A percentile compares a stretch with the other conserved stretches of the same genome.
Conservation (phyloP, 2,113 vertebrate species). For the Macquaria ambigua region DNA sequence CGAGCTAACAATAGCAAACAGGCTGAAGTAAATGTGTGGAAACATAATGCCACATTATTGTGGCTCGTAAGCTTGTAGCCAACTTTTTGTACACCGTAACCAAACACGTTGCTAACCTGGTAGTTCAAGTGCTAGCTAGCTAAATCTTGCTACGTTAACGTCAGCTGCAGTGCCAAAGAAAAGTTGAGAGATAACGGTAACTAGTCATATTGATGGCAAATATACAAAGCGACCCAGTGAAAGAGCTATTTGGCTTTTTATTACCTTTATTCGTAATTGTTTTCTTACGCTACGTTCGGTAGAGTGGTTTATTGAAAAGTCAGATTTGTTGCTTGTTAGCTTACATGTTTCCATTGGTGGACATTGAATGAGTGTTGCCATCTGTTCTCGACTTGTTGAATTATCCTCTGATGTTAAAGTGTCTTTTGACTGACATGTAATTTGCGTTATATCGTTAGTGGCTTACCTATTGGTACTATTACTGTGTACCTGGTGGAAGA, state of each 20-base stretch:
- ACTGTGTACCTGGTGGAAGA: not conserved
- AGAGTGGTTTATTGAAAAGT: not conserved
- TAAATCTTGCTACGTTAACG: constrained; percentile 13
- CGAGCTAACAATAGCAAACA: not conserved
- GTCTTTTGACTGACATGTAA: not conserved
- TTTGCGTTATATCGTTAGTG: not conserved
- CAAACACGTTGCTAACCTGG: constrained; percentile 5
- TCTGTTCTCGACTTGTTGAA: not conserved
- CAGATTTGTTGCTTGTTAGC: not conserved
- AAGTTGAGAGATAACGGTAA: not conserved
- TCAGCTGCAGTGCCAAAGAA: not conserved
- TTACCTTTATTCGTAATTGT: not conserved
- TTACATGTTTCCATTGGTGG: not conserved
- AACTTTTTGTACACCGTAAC: not conserved
- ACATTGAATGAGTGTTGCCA: constrained; percentile 10
- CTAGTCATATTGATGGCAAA: rapidly evolving
- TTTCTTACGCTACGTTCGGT: not conserved
- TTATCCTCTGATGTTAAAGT: not conserved
- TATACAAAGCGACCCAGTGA: rapidly evolving
- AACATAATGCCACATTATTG: rapidly evolving
- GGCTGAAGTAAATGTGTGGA: rapidly evolving
- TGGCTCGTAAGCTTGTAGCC: rapidly evolving
- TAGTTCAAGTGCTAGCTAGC: constrained; percentile 27
- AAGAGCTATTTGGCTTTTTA: rapidly evolving
- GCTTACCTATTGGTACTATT: not conserved